Evolutionary conservation across 2,797 vertebrate genomes (phyloP).

Genomic region (Chelonia mydas): DNA sequence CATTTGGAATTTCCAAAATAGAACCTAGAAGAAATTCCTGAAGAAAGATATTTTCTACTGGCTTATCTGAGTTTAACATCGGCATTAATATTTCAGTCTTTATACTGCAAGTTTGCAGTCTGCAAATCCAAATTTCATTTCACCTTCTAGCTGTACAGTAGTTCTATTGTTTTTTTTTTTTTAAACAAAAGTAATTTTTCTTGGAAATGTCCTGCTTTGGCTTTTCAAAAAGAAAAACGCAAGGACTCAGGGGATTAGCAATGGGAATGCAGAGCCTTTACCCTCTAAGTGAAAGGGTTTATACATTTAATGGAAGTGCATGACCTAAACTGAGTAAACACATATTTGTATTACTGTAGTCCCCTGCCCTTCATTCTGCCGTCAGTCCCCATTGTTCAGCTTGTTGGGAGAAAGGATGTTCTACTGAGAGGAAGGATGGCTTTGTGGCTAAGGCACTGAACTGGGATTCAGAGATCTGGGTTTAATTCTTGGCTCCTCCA

Average conservation of each 20-base stretch:
- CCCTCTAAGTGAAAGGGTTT: conserved; percentile 31
- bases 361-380: neutral
- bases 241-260: conserved; percentile 17
- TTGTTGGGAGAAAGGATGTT: neutral
- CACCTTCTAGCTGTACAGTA: conserved; percentile 51
- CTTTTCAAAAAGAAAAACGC: conserved; percentile 47
- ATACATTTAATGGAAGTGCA: neutral
- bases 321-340: neutral
- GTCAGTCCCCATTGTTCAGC: neutral
- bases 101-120: conserved; percentile 31
- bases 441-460: neutral
- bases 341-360: neutral
- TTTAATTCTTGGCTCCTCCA: neutral
- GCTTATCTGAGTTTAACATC: conserved; percentile 73
- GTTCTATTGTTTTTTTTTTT: conserved; percentile 13
- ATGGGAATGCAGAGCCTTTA: conserved; percentile 46
- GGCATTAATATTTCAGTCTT: conserved; percentile 69
- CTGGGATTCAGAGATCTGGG: neutral
- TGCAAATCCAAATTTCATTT: conserved; percentile 62
- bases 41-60: conserved; percentile 72
- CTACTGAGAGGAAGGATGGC: neutral
- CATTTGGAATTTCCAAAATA: conserved; percentile 76
- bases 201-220: conserved; percentile 30
- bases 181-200: conserved; percentile 40
- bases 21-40: conserved; percentile 71